Base-by-base conservation (phyloP, 2,888 invertebrate species). In the Microctonus aethiopoides region DNA sequence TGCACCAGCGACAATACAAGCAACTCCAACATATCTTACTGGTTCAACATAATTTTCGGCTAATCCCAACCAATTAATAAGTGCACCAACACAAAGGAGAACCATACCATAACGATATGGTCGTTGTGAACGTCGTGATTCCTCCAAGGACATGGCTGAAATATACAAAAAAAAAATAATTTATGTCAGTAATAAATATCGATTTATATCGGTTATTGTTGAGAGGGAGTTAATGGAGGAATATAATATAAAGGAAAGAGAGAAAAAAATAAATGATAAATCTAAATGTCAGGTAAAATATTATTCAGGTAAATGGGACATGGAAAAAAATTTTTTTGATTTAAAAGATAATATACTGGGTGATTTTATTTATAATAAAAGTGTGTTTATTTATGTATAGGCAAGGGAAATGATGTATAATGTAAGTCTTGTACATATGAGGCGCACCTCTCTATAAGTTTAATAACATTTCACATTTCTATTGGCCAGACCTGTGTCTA, bases 71-170 rank as follows among this genome's bases (percentile, higher is more conserved):
- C 93, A 92, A 87, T 93, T 93, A 84, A 92, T 92, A 52, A 92
- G 88, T 22, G 92, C 92, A 24, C 92, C 92, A 66, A 92, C 90
- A 84, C 92, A 92, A 64, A 93, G 87, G 80, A 92, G 85, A 75
- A 92, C 91, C 91, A 92, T 92, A 78, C 92, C 92, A 81, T 92
- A 92, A 72, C 92, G 90, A 87, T 92, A 93, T 69, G 92, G 92
- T 79, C 91, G 88, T 86, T 92, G 92, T 62, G 91, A 91, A 83
- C 91, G 90, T 83, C 90, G 88, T 75, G 91, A 90, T 81, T 91
- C 91, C 86, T 91, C 91, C 82, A 91, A 87, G 77, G 91, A 90
- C 91, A 91, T 91, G 85, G 89, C 91, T 91, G 88, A 24, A 88
- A 89, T 56, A 72, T 26, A 11, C 4, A 16, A 16, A 52, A 16